Evolutionary conservation across 2,113 vertebrate genomes (phyloP).

Genomic region (Salvelinus alpinus): DNA sequence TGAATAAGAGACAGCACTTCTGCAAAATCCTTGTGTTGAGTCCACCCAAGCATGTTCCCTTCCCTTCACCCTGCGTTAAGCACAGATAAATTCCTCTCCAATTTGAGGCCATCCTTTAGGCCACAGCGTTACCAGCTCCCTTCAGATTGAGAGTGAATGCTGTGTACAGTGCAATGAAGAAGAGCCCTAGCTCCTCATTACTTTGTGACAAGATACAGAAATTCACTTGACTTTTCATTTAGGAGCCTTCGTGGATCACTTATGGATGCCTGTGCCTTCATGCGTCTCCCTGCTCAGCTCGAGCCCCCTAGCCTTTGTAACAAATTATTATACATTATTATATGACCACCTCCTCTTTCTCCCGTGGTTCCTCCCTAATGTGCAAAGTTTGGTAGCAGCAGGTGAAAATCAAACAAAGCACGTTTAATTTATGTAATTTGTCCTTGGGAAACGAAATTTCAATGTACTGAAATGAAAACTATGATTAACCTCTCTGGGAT

Average conservation of each 20-base stretch:
- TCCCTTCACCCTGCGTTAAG: slow-evolving; percentile 80
- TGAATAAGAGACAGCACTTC: neutral
- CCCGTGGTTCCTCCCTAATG: slow-evolving; percentile 70
- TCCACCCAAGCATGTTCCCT: slow-evolving; percentile 79
- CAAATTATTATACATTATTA: slow-evolving; percentile 97
- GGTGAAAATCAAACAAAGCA: slow-evolving; percentile 90
- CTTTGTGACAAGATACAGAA: slow-evolving; percentile 87
- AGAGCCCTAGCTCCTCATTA: slow-evolving; percentile 88
- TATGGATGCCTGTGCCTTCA: slow-evolving; percentile 84
- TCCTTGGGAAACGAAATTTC: slow-evolving; percentile 96
- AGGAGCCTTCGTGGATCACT: slow-evolving; percentile 77
- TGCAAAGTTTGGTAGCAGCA: slow-evolving; percentile 85
- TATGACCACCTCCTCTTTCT: slow-evolving; percentile 81
- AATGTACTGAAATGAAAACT: slow-evolving; percentile 97
- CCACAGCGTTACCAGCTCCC: slow-evolving; percentile 57
- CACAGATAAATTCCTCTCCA: slow-evolving; percentile 87
- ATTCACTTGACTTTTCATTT: slow-evolving; percentile 92
- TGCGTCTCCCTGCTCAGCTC: slow-evolving; percentile 83
- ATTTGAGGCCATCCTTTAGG: slow-evolving; percentile 82
- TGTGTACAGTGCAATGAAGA: slow-evolving; percentile 80
- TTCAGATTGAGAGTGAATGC: slow-evolving; percentile 81
- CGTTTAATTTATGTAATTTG: slow-evolving; percentile 94
- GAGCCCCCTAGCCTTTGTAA: slow-evolving; percentile 70
- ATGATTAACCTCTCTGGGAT: slow-evolving; percentile 75
- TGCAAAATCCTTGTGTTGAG: slow-evolving; percentile 47